These are phyloP conservation scores for Trematocara zebra DNA, from an alignment of 2,113 vertebrate genomes.

Conservation along the genomic window DNA sequence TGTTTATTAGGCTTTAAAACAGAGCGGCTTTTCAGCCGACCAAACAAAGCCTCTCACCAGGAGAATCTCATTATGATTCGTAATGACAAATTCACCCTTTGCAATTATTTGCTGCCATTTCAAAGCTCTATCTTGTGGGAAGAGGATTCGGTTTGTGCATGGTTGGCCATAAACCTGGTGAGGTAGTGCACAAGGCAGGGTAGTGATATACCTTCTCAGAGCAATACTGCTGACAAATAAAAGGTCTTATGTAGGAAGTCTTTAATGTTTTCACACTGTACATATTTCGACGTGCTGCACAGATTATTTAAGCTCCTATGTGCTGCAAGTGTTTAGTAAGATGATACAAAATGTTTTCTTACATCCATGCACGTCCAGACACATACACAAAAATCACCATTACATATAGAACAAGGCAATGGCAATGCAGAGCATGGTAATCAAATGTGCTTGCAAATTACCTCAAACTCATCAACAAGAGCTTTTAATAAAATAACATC, in stretches of 20 bases:
- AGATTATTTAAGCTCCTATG: neutral
- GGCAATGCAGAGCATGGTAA: constrained; percentile 59
- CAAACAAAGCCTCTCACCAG: constrained; percentile 52
- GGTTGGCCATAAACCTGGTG: constrained; percentile 51
- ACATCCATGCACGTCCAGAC: neutral
- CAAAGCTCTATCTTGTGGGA: constrained; percentile 50
- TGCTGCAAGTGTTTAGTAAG: neutral
- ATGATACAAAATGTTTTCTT: neutral
- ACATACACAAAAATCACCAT: neutral
- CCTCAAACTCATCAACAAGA: constrained; percentile 75
- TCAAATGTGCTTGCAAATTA: constrained; percentile 72
- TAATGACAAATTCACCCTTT: constrained; percentile 71
- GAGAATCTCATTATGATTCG: constrained; percentile 71
- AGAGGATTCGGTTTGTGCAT: constrained; percentile 47
- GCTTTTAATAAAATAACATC: constrained; percentile 80
- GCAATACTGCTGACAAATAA: constrained; percentile 46
- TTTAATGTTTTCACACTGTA: neutral
- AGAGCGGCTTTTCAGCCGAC: constrained; percentile 43
- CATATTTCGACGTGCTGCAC: neutral
- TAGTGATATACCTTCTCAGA: constrained; percentile 46
- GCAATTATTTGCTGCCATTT: constrained; percentile 69
- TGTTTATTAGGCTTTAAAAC: constrained; percentile 68
- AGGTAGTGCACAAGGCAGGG: constrained; percentile 14
- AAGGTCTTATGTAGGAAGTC: constrained; percentile 3
- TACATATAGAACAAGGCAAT: constrained; percentile 22